Evolutionary conservation across 2,888 invertebrate species (phyloP).

Genomic region (Scaptomyza parva): DNA sequence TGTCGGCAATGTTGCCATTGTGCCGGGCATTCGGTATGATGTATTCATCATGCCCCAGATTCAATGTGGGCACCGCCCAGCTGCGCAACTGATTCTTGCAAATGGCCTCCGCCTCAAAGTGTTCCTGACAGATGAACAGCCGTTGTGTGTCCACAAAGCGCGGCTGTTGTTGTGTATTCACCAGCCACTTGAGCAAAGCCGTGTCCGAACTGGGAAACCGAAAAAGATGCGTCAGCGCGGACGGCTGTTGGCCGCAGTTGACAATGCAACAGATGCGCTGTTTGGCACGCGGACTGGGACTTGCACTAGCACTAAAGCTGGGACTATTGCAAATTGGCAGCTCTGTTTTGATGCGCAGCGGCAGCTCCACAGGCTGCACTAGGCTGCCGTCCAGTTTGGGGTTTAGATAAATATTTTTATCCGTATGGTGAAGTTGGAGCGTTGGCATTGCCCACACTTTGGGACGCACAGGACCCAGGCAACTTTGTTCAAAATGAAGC

Average conservation of each 20-base stretch:
- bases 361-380: conserved; percentile 17
- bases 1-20: conserved; percentile 61
- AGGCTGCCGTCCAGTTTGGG: conserved; percentile 7
- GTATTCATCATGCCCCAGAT: conserved; percentile 66
- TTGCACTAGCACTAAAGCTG: conserved; percentile 51
- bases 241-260: conserved; percentile 45
- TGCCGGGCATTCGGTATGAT: conserved; percentile 70
- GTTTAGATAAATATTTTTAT: conserved; percentile 48
- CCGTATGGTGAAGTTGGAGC: conserved; percentile 51
- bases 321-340: conserved; percentile 45
- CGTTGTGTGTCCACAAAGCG: conserved; percentile 46
- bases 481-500: conserved; percentile 68
- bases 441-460: conserved; percentile 66
- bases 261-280: conserved; percentile 60
- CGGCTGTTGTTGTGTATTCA: conserved; percentile 68
- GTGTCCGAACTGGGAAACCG: conserved; percentile 63
- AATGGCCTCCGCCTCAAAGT: conserved; percentile 71
- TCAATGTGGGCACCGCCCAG: conserved; percentile 77
- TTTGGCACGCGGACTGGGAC: conserved; percentile 59
- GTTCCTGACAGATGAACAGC: conserved; percentile 67
- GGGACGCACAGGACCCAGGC: conserved; percentile 42
- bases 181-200: conserved; percentile 70
- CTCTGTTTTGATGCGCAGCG: conserved; percentile 41
- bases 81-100: conserved; percentile 59
- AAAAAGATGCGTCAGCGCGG: conserved; percentile 47